A percentile compares a stretch with the other conserved stretches of the same genome.
Conservation (phyloP, 2,113 vertebrate species). For the Phalacrocorax brasilianus region DNA sequence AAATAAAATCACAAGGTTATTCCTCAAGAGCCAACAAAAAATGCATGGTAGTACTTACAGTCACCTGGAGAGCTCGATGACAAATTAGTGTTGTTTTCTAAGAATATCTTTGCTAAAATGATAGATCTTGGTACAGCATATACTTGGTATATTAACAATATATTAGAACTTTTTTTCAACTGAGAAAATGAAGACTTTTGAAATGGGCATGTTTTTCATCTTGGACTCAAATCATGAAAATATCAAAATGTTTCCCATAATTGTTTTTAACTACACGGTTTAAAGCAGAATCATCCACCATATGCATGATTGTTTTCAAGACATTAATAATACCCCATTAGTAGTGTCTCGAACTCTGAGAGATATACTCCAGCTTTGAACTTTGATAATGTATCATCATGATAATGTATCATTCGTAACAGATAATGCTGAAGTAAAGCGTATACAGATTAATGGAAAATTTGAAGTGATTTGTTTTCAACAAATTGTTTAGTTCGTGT, state of each 20-base stretch:
- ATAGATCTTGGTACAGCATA: neutral
- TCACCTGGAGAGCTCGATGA: neutral
- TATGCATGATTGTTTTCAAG: neutral
- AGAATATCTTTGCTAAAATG: neutral
- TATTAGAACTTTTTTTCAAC: neutral
- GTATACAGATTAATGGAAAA: neutral
- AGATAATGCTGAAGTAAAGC: neutral
- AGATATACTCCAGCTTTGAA: neutral
- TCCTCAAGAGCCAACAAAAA: neutral
- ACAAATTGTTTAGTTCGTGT: neutral
- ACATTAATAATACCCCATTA: neutral
- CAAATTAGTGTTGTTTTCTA: neutral
- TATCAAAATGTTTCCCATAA: neutral
- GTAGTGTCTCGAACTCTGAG: neutral
- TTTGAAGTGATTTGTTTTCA: neutral
- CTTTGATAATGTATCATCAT: neutral
- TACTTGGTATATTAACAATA: neutral
- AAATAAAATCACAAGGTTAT: neutral
- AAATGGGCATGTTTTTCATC: neutral
- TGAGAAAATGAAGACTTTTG: neutral
- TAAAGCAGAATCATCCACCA: neutral
- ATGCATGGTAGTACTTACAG: neutral
- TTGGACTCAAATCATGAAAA: neutral
- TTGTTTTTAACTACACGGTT: neutral
- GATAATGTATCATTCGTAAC: neutral